Evolutionary conservation across 2,797 vertebrate species (phyloP).

Genomic region (Scolopax rusticola): DNA sequence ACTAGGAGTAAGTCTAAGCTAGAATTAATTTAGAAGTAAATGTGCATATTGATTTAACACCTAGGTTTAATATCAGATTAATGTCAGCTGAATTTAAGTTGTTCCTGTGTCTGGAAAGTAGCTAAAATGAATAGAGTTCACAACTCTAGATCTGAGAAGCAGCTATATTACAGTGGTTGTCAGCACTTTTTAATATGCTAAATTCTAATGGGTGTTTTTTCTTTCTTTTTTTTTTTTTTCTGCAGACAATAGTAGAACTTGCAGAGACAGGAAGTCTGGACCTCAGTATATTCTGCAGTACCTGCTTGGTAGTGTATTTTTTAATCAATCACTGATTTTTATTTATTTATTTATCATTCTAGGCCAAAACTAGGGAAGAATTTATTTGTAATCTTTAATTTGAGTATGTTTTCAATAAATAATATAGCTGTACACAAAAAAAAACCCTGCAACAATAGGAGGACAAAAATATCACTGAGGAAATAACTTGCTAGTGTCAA

Average conservation of each 20-base stretch:
- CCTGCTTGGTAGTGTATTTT: slow-evolving; percentile 91
- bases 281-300: slow-evolving; percentile 99
- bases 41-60: background rate
- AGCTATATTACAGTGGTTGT: background rate
- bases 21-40: background rate
- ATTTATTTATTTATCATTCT: background rate
- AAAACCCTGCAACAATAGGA: background rate
- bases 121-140: background rate
- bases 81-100: background rate
- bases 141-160: background rate
- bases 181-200: background rate
- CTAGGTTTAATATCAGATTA: background rate
- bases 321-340: background rate
- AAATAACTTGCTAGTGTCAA: background rate
- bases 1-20: background rate
- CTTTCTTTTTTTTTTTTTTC: slow-evolving; percentile 21
- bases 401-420: background rate
- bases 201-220: background rate
- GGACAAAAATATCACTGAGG: background rate
- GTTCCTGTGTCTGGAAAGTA: background rate
- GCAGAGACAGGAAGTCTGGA: slow-evolving; percentile 98
- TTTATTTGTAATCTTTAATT: background rate
- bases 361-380: background rate
- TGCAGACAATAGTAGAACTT: slow-evolving; percentile 97
- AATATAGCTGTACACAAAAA: background rate